These are phyloP conservation scores for Nemoura dubitans DNA, from an alignment of 2,888 invertebrate species.

Conservation along the genomic window DNA sequence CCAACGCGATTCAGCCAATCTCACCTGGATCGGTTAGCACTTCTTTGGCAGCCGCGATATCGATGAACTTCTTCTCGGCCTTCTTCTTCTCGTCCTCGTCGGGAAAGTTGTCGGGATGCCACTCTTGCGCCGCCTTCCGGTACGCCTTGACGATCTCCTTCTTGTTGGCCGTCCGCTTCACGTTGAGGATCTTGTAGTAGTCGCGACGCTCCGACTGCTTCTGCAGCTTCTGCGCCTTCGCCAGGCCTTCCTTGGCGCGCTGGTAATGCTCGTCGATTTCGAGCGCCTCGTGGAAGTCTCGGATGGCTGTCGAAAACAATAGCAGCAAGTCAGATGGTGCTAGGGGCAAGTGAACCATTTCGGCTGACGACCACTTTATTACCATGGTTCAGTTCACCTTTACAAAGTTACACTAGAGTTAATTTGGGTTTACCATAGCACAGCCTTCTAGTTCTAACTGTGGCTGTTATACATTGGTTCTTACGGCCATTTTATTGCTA, in stretches of 20 bases:
- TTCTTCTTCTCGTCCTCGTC: constrained; percentile 87
- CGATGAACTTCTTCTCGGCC: constrained; percentile 98
- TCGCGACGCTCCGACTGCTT: constrained; percentile 93
- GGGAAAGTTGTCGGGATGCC: constrained; percentile 98
- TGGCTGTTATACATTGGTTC: too few relatives aligned
- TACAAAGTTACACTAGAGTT: too few relatives aligned
- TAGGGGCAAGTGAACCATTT: too few relatives aligned
- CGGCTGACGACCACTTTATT: too few relatives aligned
- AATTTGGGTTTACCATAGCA: too few relatives aligned
- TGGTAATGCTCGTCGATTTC: constrained; percentile 81
- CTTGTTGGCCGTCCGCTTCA: constrained; percentile 89
- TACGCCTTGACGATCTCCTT: constrained; percentile 96
- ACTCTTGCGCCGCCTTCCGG: constrained; percentile 94
- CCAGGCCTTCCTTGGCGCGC: constrained; percentile 88
- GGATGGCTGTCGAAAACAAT: constrained; percentile 71
- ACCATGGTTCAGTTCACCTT: too few relatives aligned
- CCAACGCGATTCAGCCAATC: background rate
- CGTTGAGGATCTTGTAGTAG: constrained; percentile 96
- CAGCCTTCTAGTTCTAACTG: too few relatives aligned
- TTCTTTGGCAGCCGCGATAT: constrained; percentile 98
- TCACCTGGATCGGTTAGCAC: constrained; percentile 74
- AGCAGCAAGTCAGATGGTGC: background rate
- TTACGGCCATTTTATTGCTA: too few relatives aligned
- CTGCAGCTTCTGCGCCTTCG: constrained; percentile 88
- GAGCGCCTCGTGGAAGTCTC: constrained; percentile 85